These are phyloP conservation scores for Catharus bicknelli DNA, from an alignment of 2,113 vertebrate species.

Conservation along the genomic window DNA sequence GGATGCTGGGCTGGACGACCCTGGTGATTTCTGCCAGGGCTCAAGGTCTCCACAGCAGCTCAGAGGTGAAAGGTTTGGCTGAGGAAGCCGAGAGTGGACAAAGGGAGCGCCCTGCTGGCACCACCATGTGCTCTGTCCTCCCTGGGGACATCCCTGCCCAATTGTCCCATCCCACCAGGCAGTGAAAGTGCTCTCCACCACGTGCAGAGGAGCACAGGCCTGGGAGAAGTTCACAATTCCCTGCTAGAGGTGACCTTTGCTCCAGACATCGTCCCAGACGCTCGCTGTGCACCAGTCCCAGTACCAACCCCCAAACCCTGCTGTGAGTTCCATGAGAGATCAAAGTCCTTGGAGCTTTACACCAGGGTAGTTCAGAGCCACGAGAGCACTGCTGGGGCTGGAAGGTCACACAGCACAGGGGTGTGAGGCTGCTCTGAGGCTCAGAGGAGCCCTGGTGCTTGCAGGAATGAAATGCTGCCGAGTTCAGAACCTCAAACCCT, in stretches of 20 bases:
- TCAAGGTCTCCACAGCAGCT: not conserved
- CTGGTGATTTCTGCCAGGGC: not conserved
- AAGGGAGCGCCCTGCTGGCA: fast-evolving
- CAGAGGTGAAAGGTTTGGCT: not conserved
- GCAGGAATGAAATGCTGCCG: not conserved
- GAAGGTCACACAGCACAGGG: not conserved
- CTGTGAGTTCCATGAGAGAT: fast-evolving
- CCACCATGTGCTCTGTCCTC: not conserved
- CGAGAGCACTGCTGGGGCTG: fast-evolving
- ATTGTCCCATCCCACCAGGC: not conserved
- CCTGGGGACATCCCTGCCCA: not conserved
- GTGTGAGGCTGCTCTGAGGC: not conserved
- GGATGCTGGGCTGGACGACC: not conserved
- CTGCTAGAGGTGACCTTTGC: not conserved
- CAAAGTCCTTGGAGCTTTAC: not conserved
- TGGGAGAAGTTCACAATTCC: fast-evolving
- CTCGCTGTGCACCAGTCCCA: fast-evolving
- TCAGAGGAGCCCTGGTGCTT: not conserved
- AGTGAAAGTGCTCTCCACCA: not conserved
- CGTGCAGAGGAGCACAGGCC: fast-evolving
- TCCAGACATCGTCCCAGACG: fast-evolving
- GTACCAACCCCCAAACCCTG: fast-evolving
- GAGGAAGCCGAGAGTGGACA: no score
- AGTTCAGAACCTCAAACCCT: not conserved
- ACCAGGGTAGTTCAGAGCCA: not conserved